Evolutionary conservation across 2,797 vertebrate species (phyloP).

Genomic region (Falco berigora): DNA sequence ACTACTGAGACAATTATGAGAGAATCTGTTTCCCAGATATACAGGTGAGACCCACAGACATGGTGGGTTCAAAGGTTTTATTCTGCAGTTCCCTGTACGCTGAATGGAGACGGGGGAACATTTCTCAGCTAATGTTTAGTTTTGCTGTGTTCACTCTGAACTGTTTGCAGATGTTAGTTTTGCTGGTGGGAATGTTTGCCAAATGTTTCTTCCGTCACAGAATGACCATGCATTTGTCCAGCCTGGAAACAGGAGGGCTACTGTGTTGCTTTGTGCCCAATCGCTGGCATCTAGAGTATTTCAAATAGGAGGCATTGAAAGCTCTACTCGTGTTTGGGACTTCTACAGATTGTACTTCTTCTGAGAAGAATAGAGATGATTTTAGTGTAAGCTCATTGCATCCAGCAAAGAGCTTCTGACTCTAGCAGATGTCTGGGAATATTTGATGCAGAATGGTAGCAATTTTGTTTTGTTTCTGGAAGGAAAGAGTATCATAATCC

Average conservation of each 20-base stretch:
- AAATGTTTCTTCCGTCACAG: constrained; percentile 34
- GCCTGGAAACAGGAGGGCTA: constrained; percentile 9
- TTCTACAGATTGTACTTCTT: constrained; percentile 8
- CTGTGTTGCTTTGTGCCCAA: not conserved
- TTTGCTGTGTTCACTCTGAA: not conserved
- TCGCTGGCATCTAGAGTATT: not conserved
- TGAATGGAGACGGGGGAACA: not conserved
- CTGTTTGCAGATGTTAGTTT: constrained; percentile 45
- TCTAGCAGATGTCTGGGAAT: constrained; percentile 44
- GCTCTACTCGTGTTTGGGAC: not conserved
- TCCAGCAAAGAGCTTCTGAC: constrained; percentile 10
- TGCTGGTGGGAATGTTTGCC: constrained; percentile 29
- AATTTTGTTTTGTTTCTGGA: constrained; percentile 56
- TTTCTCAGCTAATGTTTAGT: constrained; percentile 8
- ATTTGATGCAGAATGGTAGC: constrained; percentile 36
- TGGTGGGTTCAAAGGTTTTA: not conserved
- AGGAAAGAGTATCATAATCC: constrained; percentile 20
- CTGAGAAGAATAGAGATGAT: constrained; percentile 43
- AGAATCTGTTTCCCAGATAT: not conserved
- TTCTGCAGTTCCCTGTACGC: not conserved
- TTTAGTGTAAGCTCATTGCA: constrained; percentile 21
- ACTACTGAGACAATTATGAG: not conserved
- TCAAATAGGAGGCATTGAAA: not conserved
- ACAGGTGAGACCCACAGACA: not conserved
- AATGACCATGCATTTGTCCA: constrained; percentile 27